Evolutionary conservation across 2,113 vertebrate species (phyloP).

Genomic region (Rhinoptilus africanus): DNA sequence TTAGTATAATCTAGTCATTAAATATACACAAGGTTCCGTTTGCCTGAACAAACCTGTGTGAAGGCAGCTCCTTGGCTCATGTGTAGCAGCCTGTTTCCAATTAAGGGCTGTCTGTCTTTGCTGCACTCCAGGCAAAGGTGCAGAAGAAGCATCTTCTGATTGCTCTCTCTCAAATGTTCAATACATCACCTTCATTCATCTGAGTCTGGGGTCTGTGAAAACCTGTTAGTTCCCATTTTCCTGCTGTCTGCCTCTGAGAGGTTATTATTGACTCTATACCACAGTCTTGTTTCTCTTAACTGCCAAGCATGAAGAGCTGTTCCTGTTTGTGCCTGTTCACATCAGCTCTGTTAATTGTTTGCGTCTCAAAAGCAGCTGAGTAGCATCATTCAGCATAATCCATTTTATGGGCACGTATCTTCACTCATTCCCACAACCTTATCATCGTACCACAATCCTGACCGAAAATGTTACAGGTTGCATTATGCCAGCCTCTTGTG

Average conservation of each 20-base stretch:
- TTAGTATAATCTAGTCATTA: background rate
- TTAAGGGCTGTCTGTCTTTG: background rate
- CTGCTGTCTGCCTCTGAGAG: background rate
- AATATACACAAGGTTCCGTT: background rate
- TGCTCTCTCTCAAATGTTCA: background rate
- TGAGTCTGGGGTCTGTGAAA: background rate
- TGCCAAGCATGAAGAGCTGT: background rate
- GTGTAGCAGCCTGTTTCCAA: background rate
- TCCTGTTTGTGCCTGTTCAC: background rate
- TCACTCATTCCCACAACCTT: background rate
- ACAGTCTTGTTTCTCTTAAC: background rate
- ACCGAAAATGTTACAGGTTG: background rate
- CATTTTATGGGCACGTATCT: background rate
- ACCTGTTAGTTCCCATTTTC: background rate
- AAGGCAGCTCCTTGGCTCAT: background rate
- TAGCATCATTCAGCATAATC: background rate
- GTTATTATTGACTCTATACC: background rate
- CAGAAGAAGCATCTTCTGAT: background rate
- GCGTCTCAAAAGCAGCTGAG: conserved; percentile 2
- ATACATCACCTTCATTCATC: background rate
- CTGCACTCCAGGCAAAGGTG: background rate
- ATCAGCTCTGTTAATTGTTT: conserved; percentile 10
- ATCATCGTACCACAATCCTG: rapidly evolving
- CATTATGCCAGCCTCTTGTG: background rate
- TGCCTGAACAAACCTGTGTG: background rate